Percentiles rank a stretch among this genome's conserved stretches.
Evolutionary conservation across 37 sponge, comb jelly and placozoan genomes (phyloP).

Genomic region (Geodia barretti): DNA sequence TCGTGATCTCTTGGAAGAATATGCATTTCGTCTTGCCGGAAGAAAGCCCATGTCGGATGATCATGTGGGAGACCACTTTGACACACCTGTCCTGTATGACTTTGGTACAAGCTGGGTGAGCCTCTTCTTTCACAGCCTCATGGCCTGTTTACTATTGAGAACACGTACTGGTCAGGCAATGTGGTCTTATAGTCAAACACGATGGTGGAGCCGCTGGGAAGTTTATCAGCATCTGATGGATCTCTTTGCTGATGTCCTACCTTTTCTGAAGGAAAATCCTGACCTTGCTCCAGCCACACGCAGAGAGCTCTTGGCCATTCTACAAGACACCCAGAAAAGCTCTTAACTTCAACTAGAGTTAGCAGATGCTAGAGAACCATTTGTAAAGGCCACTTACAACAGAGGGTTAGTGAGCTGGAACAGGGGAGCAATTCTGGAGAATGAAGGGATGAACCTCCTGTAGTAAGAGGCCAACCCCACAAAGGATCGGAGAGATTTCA

Average conservation of each 20-base stretch:
- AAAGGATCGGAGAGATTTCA: constrained; percentile 43
- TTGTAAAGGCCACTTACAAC: too few relatives aligned
- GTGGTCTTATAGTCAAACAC: constrained; percentile 33
- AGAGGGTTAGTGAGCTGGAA: too few relatives aligned
- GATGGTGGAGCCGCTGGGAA: constrained; percentile 46
- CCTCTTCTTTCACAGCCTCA: constrained; percentile 44
- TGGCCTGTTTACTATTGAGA: constrained; percentile 24
- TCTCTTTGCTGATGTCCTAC: background rate
- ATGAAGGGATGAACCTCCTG: constrained; percentile 52
- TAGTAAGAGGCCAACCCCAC: constrained; percentile 60
- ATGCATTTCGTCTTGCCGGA: background rate
- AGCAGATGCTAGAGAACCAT: too few relatives aligned
- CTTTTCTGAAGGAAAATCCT: background rate
- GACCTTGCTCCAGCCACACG: background rate
- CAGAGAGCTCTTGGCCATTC: background rate
- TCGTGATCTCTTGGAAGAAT: background rate
- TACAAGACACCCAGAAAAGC: background rate
- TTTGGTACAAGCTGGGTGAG: constrained; percentile 35
- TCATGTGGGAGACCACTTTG: constrained; percentile 35
- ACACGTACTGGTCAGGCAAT: constrained; percentile 29
- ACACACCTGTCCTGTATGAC: constrained; percentile 12
- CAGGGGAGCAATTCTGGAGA: constrained; percentile 36
- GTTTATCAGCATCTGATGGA: background rate
- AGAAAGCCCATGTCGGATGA: constrained; percentile 7
- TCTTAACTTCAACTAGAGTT: background rate